phyloP scores from a whole-genome alignment of 2,113 vertebrate species.

The Anhinga rufa region DNA sequence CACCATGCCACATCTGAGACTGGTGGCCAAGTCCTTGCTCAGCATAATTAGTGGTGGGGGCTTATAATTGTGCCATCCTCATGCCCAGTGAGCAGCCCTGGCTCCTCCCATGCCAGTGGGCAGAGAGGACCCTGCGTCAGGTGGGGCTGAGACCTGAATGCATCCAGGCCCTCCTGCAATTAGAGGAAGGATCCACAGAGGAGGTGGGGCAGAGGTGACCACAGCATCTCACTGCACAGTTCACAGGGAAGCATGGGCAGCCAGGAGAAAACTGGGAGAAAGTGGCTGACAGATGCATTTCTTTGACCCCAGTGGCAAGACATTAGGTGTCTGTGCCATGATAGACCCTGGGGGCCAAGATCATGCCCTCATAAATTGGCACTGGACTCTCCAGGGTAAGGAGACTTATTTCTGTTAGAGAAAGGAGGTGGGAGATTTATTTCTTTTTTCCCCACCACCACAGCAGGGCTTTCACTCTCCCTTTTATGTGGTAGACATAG shows the following conservation, averaged over 20 bases:
- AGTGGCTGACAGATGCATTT: background rate
- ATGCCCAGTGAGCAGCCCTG: fast-evolving
- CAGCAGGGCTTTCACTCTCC: background rate
- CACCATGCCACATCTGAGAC: background rate
- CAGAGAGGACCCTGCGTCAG: background rate
- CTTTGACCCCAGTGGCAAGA: background rate
- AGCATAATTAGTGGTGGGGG: background rate
- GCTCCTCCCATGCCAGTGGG: fast-evolving
- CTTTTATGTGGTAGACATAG: background rate
- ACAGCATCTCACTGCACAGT: background rate
- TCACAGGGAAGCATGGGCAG: background rate
- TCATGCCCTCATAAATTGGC: background rate
- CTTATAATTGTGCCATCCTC: background rate
- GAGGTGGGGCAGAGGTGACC: fast-evolving
- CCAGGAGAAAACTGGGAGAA: background rate
- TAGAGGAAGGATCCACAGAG: background rate
- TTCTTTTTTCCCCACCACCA: background rate
- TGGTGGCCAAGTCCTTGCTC: background rate
- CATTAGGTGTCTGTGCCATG: background rate
- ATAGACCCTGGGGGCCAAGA: background rate
- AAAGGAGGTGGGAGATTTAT: background rate
- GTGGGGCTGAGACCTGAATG: background rate
- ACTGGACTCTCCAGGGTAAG: background rate
- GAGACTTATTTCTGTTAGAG: background rate
- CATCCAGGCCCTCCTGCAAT: background rate